Evolutionary conservation across 1,140 invertebrate genomes (phyloP), one percentile per base, ranked within the genome.

Genomic region (Octopus bimaculoides): DNA sequence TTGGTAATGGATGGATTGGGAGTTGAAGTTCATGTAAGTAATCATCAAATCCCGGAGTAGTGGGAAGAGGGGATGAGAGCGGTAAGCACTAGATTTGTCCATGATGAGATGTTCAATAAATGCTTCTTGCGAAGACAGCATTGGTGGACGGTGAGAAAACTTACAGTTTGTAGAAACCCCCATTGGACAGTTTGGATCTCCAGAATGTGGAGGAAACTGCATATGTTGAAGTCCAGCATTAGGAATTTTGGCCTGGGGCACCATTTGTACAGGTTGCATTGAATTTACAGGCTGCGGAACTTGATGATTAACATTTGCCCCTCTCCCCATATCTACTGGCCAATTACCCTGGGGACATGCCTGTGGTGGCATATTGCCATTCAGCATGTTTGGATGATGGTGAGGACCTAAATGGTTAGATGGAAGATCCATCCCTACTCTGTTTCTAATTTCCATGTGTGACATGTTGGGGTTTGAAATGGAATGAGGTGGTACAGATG

Each of bases 1-100:
- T 79, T 87, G 87, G 81, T 88, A 89, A 55, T 88, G 89, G 81
- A 89, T 89, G 69, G 83, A 81, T 20, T 88, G 88, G 6, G 84
- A 85, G 78, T 86, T 85, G 77, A 89, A 89, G 82, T 90, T 90
- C 87, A 89, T 88, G 80, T 89, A 88, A 7, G 89, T 88, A 73
- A 90, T 89, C 77, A 90, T 88, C 76, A 90, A 80, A 79, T 90
- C 89, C 55, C 89, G 84, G 56, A 90, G 83, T 61, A 90, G 82
- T 4, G 88, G 88, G 80, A 88, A 89, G 55, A 90, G 81, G 5
- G 89, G 89, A 82, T 90, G 89, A 17, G 88, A 89, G 53, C 88
- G 81, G 80, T 89, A 89, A 9, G 88, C 89, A 78, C 85, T 87
- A 52, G 87, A 88, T 76, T 85, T 84, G 73, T 90, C 89, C 20